Evolutionary conservation across 1,140 invertebrate species (phyloP), one percentile per base, ranked within the genome.

Genomic region (Phocides pigmalion): DNA sequence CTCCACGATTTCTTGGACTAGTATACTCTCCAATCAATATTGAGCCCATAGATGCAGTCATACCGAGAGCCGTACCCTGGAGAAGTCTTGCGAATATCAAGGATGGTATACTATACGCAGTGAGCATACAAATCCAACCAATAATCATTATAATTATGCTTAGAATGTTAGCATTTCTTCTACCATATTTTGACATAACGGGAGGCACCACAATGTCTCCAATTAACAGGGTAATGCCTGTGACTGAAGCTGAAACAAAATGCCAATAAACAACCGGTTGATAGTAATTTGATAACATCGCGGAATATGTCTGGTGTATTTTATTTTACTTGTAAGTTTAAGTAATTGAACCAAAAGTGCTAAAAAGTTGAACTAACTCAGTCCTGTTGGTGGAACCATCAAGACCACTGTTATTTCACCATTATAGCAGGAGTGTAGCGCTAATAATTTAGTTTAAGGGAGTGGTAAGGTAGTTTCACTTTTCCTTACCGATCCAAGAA

Each of bases 1-100:
- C 94, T 35, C 32, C 32, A 11, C 32, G 76, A 59, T 93, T 82
- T 59, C 75, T 81, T 0, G 93, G 93, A 16, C 90, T 87, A 2
- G 87, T 87, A 69, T 81, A 87, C 42, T 89, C 86, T 4, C 82
- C 84, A 8, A 89, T 72, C 8, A 87, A 74, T 16, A 77, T 70
- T 0, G 84, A 84, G 2, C 83, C 74, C 2, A 88, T 63, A 9
- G 76, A 79, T 0, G 47, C 59, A 3, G 81, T 64, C 54, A 86
- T 76, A 1, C 85, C 85, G 0, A 74, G 64, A 5, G 82, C 75
- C 11, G 85, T 5, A 0, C 85, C 85, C 17, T 81, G 74, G 0
- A 86, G 65, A 4, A 79, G 51, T 66, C 85, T 76, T 3, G 75
- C 82, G 2, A 81, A 51, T 3, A 88, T 78, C 63, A 54, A 78